Percentiles rank a stretch among this genome's conserved stretches.
Evolutionary conservation across 2,888 invertebrate genomes (phyloP).

Genomic region (Choristoneura rosaceana): DNA sequence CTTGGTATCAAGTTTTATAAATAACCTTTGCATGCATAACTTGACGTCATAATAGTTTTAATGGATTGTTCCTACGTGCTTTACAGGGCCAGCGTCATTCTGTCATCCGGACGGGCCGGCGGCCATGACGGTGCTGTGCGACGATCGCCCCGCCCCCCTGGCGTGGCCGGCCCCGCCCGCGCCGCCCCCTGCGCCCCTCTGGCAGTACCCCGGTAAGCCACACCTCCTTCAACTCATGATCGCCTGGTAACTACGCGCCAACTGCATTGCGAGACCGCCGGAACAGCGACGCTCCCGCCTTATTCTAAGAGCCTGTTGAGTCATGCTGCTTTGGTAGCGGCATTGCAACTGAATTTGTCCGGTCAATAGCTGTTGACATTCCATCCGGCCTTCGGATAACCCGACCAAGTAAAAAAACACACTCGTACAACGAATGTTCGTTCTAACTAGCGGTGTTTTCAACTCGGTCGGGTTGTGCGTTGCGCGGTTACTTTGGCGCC

Average conservation of each 20-base stretch:
- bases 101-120: conserved; percentile 87
- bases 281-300: conserved; percentile 54
- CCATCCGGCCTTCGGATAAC: conserved; percentile 44
- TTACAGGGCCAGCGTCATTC: conserved; percentile 69
- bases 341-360: conserved; percentile 76
- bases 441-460: conserved; percentile 27
- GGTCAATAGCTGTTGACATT: conserved; percentile 59
- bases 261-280: conserved; percentile 81
- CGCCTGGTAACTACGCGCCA: conserved; percentile 85
- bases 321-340: conserved; percentile 78
- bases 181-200: conserved; percentile 88
- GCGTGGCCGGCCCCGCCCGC: conserved; percentile 85
- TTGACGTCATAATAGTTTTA: conserved; percentile 17
- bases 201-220: conserved; percentile 91
- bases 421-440: conserved; percentile 6
- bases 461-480: conserved; percentile 46
- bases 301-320: conserved; percentile 62
- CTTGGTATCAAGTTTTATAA: neutral
- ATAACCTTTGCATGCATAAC: neutral
- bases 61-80: conserved; percentile 46
- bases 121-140: conserved; percentile 88
- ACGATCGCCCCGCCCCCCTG: conserved; percentile 86
- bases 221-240: conserved; percentile 78
- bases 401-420: conserved; percentile 45
- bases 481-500: conserved; percentile 52